Evolutionary conservation across 1,140 invertebrate species (phyloP).

Genomic region (Zaprionus africanus): DNA sequence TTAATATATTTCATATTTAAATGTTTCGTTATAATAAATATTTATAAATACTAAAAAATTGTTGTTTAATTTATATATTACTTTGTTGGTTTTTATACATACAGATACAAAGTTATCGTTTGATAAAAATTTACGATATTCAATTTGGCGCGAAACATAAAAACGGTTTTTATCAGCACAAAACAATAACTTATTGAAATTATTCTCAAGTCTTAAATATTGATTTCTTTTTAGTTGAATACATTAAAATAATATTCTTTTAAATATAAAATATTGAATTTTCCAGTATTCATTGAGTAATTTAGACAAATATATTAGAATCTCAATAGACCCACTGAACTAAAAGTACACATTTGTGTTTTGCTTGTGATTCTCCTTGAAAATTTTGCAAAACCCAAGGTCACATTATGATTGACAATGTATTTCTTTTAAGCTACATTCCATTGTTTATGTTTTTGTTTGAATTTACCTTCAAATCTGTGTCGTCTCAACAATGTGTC

Average conservation of each 20-base stretch:
- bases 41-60: not conserved
- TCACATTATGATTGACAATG: not conserved
- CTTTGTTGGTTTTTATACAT: too few species aligned
- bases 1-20: conserved; percentile 5
- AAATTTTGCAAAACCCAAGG: not conserved
- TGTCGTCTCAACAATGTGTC: not conserved
- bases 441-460: not conserved
- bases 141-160: not conserved
- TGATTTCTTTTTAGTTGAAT: not conserved
- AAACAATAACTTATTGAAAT: not conserved
- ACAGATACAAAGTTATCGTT: not conserved
- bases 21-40: not conserved
- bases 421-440: not conserved
- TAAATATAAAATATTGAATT: not conserved
- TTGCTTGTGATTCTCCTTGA: not conserved
- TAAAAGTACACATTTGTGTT: not conserved
- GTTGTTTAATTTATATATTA: too few species aligned
- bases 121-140: not conserved
- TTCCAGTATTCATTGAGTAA: not conserved
- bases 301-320: not conserved
- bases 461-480: conserved; percentile 8
- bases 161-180: not conserved
- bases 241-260: not conserved
- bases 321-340: not conserved
- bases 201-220: not conserved